Conservation (phyloP, 2,888 invertebrate genomes). For the Endomychus coccineus region DNA sequence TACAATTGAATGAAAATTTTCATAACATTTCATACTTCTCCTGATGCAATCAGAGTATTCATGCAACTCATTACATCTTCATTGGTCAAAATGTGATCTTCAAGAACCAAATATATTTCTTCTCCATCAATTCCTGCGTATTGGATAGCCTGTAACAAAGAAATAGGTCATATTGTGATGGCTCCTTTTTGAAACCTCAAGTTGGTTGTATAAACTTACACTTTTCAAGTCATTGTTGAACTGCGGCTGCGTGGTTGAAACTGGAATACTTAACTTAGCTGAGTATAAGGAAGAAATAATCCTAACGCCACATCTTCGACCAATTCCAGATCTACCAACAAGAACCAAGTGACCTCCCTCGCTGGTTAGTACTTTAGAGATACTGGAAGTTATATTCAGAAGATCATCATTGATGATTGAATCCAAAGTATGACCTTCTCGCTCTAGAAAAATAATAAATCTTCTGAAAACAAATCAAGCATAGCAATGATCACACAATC, state of each 20-base stretch:
- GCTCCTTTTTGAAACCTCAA: neutral
- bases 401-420: slow-evolving; percentile 61
- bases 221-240: slow-evolving; percentile 74
- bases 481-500: too few species aligned
- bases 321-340: slow-evolving; percentile 72
- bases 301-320: slow-evolving; percentile 71
- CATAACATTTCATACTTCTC: slow-evolving; percentile 58
- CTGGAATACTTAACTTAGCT: slow-evolving; percentile 49
- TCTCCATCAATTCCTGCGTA: slow-evolving; percentile 73
- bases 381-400: slow-evolving; percentile 53
- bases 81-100: slow-evolving; percentile 70
- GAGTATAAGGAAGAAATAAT: slow-evolving; percentile 66
- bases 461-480: too few species aligned
- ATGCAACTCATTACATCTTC: slow-evolving; percentile 63
- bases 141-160: slow-evolving; percentile 57
- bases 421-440: slow-evolving; percentile 53
- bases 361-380: slow-evolving; percentile 56
- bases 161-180: neutral
- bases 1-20: too few species aligned
- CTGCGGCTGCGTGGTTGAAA: slow-evolving; percentile 41
- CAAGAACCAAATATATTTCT: slow-evolving; percentile 68
- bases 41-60: slow-evolving; percentile 70
- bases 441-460: slow-evolving; percentile 52
- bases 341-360: slow-evolving; percentile 60
- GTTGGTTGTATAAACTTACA: slow-evolving; percentile 43